Evolutionary conservation across 92 coral and sea anemone genomes (phyloP).

Genomic region (Porites cylindrica): DNA sequence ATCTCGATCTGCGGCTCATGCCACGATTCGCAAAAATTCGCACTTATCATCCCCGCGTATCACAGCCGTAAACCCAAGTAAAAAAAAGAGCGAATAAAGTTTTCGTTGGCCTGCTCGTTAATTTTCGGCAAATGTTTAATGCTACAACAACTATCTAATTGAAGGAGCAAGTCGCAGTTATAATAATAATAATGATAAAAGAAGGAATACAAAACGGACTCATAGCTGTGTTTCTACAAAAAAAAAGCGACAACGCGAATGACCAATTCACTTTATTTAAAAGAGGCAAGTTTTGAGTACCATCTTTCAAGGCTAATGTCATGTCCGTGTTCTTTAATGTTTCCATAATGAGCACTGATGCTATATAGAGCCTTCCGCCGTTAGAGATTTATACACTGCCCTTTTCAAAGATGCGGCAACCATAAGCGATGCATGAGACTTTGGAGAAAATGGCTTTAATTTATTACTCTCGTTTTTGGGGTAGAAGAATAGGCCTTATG

Average conservation of each 20-base stretch:
- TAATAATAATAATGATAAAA: neutral
- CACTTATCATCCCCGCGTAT: constrained; percentile 15
- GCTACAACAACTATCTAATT: neutral
- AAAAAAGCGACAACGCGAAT: neutral
- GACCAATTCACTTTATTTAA: neutral
- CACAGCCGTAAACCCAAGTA: neutral
- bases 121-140: neutral
- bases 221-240: neutral
- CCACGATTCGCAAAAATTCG: neutral
- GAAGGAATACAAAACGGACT: neutral
- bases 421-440: neutral
- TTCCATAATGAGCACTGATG: neutral
- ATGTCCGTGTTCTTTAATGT: constrained; percentile 5
- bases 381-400: neutral
- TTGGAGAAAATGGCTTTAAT: neutral
- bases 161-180: too few species aligned
- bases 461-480: neutral
- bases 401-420: neutral
- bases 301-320: neutral
- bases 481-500: neutral
- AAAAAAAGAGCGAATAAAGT: neutral
- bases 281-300: neutral
- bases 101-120: neutral
- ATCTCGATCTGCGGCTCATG: constrained; percentile 13
- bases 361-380: neutral